Evolutionary conservation across 2,113 vertebrate species (phyloP), one percentile per base, ranked within the genome.

Genomic region (Pitta sordida): DNA sequence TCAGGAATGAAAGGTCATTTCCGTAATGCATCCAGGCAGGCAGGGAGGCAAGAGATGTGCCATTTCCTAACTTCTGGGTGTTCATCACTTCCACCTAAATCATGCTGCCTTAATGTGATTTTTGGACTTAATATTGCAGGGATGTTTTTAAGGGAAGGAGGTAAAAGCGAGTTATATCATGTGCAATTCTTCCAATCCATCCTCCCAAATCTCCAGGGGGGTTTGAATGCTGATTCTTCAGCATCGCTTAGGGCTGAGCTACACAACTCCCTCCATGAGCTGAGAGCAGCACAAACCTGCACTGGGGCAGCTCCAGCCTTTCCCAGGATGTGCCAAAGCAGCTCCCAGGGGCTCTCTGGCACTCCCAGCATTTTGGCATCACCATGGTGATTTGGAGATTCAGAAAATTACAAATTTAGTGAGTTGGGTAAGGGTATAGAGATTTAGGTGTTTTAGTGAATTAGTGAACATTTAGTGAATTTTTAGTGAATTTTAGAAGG

Each of bases 21-120:
- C 73, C 0, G 6, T 75, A 60, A 86, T 69, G 65, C 73, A 84
- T 53, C 86, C 69, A 22, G 13, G 52, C 48, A 77, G 83, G 48
- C 44, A 71, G 34, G 58, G 44, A 80, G 68, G 71, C 78, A 80
- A 21, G 14, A 36, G 21, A 26, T 23, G 15, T 60, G 91, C 74
- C 86, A 59, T 87, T 74, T 73, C 84, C 73, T 49, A 60, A 46
- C 74, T 84, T 62, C 6, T 5, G 49, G 53, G 43, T 60, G 44
- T 78, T 96, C 77, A 62, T 86, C 84, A 59, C 84, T 79, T 64
- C 74, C 75, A 87, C 67, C 65, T 83, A 56, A 91, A 83, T 92
- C 87, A 85, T 51, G n/a, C n/a, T 89, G 41, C 70, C 37, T 89
- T 83, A 24, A 59, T 82, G 82, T 2, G 14, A 73, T 63, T 87